phyloP scores from a whole-genome alignment of 2,113 vertebrate species.

The Oxyruncus cristatus region DNA sequence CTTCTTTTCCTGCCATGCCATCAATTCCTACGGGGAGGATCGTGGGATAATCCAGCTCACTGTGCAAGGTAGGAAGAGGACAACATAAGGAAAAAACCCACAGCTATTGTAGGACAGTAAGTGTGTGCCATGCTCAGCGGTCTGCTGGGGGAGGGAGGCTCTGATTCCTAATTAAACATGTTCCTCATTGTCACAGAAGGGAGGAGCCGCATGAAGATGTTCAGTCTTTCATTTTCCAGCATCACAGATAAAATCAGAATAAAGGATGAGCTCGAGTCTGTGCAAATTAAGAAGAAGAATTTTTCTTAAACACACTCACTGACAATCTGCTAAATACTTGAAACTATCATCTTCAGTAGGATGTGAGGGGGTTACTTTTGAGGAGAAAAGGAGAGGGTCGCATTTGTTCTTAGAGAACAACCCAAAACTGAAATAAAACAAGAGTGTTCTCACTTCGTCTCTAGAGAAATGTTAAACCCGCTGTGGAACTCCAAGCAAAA shows the following conservation, averaged over 20 bases:
- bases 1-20: constrained; percentile 98
- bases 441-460: background rate
- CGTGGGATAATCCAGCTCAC: constrained; percentile 98
- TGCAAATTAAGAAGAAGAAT: background rate
- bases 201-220: background rate
- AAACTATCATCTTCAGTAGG: background rate
- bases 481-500: background rate
- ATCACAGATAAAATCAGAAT: background rate
- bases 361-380: background rate
- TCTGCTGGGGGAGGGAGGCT: background rate
- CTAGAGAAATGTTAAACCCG: background rate
- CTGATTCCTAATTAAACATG: background rate
- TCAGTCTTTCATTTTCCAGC: background rate
- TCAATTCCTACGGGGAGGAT: constrained; percentile 98
- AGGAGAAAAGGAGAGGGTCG: background rate
- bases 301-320: background rate
- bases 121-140: background rate
- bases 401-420: background rate
- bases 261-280: background rate
- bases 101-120: background rate
- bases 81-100: background rate
- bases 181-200: background rate
- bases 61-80: constrained; percentile 87
- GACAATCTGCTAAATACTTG: background rate
- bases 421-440: background rate